Percentiles rank a stretch among this genome's conserved stretches.
phyloP scores from a whole-genome alignment of 1,140 invertebrate genomes.

The Amphibalanus amphitrite region DNA sequence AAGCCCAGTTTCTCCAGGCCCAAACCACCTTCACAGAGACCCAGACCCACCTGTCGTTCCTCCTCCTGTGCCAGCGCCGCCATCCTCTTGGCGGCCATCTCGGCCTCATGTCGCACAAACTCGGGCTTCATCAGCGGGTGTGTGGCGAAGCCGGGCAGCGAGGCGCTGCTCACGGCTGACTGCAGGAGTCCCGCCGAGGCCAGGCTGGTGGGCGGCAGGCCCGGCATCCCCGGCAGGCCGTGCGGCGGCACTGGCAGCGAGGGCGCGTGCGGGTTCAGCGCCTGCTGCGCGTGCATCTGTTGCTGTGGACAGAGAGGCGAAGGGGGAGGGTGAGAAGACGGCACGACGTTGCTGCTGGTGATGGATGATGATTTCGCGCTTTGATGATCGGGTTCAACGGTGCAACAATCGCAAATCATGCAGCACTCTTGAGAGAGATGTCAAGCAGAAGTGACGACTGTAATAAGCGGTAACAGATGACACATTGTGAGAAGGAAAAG shows the following conservation, averaged over 20 bases:
- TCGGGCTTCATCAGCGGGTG: slow-evolving; percentile 2
- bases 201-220: slow-evolving; percentile 14
- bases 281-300: slow-evolving; percentile 20
- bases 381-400: too few relatives aligned
- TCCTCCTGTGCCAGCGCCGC: background rate
- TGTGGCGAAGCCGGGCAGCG: slow-evolving; percentile 4
- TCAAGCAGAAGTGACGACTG: too few relatives aligned
- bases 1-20: background rate
- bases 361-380: too few relatives aligned
- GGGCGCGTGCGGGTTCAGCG: slow-evolving; percentile 17
- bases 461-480: too few relatives aligned
- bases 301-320: slow-evolving; percentile 6
- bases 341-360: too few relatives aligned
- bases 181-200: slow-evolving; percentile 16
- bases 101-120: slow-evolving; percentile 1
- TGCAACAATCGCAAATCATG: too few relatives aligned
- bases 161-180: background rate
- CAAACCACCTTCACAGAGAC: background rate
- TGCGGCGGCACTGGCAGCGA: slow-evolving; percentile 17
- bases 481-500: too few relatives aligned
- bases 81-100: slow-evolving; percentile 3
- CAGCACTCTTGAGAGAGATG: too few relatives aligned
- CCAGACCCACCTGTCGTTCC: background rate
- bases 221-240: slow-evolving; percentile 16
- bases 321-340: too few relatives aligned